Conservation (phyloP, 2,797 vertebrate species). For the Pteronotus mesoamericanus region DNA sequence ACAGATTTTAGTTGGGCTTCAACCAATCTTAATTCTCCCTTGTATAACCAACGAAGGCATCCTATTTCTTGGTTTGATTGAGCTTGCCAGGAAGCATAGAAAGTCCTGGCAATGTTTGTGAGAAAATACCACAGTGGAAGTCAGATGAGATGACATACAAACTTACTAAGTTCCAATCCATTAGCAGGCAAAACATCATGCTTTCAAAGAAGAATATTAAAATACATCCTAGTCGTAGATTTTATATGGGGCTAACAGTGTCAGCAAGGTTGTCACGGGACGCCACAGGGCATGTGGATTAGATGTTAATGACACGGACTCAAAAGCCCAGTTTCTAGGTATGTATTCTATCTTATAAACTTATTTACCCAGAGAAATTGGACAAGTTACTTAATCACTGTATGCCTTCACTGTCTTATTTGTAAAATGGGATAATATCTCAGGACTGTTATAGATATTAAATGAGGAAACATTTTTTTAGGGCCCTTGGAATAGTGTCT, state of each 20-base stretch:
- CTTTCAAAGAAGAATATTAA: neutral
- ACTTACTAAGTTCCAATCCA: neutral
- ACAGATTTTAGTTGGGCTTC: constrained; percentile 12
- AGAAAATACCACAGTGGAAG: constrained; percentile 38
- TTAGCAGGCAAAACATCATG: neutral
- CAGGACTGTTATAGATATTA: neutral
- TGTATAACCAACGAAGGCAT: neutral
- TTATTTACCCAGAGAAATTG: neutral
- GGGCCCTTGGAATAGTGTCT: neutral
- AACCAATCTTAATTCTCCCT: constrained; percentile 23
- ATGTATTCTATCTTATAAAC: neutral
- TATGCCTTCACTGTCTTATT: neutral
- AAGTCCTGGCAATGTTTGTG: constrained; percentile 41
- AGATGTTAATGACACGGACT: neutral
- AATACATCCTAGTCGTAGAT: neutral
- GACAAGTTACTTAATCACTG: neutral
- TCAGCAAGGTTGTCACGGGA: neutral
- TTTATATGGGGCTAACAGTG: neutral
- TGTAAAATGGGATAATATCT: neutral
- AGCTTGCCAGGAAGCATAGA: constrained; percentile 23
- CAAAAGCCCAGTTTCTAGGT: neutral
- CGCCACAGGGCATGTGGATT: neutral
- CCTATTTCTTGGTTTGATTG: constrained; percentile 19
- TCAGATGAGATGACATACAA: neutral
- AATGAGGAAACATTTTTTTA: neutral